Evolutionary conservation across 2,888 invertebrate species (phyloP).

Genomic region (Periphyllus acericola): DNA sequence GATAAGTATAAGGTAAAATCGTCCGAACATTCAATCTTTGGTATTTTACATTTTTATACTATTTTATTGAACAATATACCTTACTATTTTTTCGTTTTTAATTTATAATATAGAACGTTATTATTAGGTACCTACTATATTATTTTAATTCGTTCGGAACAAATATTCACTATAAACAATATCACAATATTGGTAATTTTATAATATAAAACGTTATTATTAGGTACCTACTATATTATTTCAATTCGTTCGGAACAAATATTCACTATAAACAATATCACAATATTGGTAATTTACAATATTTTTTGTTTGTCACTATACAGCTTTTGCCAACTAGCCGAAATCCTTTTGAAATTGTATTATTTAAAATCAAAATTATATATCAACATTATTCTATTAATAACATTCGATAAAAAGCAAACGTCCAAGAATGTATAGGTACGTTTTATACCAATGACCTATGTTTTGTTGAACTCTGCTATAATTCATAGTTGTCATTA

Average conservation of each 20-base stretch:
- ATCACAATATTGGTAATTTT: background rate
- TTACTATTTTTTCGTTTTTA: no score
- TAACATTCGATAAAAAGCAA: background rate
- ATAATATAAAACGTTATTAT: no score
- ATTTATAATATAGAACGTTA: no score
- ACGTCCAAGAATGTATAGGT: background rate
- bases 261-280: background rate
- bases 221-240: background rate
- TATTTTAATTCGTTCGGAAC: background rate
- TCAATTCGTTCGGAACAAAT: background rate
- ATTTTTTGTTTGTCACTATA: background rate
- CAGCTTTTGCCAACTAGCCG: background rate
- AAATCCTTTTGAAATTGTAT: background rate
- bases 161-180: background rate
- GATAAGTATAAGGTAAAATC: no score
- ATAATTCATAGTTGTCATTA: background rate
- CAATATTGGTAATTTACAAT: background rate
- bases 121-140: no score
- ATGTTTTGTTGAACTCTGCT: background rate
- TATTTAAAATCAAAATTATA: background rate
- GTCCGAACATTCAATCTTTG: no score
- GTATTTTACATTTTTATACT: no score
- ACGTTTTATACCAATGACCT: background rate
- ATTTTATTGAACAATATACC: no score
- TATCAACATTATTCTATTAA: conserved; percentile 3